Percentiles rank a stretch among this genome's conserved stretches.
Conservation (phyloP, 2,888 invertebrate species). For the Drosophila histrio region DNA sequence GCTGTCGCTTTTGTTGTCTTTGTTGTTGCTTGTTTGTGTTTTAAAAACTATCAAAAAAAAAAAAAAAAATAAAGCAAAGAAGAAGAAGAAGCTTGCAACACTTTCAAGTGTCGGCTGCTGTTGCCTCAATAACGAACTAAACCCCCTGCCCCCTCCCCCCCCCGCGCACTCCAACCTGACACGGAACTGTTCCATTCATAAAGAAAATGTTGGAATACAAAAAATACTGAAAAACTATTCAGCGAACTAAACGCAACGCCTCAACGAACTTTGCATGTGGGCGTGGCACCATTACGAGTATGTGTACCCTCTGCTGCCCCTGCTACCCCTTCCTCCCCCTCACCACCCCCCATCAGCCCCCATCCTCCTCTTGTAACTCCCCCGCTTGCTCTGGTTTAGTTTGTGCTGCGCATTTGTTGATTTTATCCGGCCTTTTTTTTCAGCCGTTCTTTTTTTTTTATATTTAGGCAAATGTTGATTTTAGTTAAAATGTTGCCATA, state of each 20-base stretch:
- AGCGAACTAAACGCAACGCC: conserved; percentile 55
- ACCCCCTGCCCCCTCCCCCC: neutral
- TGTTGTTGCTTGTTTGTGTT: conserved; percentile 50
- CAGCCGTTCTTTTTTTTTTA: neutral
- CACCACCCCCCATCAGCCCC: no score
- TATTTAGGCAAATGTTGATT: conserved; percentile 49
- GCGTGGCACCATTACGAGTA: conserved; percentile 36
- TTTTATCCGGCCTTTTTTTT: conserved; percentile 24
- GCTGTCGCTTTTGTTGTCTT: conserved; percentile 58
- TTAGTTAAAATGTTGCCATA: conserved; percentile 46
- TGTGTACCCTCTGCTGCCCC: no score
- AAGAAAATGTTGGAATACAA: conserved; percentile 15
- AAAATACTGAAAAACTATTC: conserved; percentile 51
- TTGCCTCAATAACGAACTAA: conserved; percentile 60
- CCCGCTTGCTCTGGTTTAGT: conserved; percentile 40
- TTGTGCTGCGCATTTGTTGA: conserved; percentile 55
- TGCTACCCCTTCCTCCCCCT: neutral
- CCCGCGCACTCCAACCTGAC: neutral
- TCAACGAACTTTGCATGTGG: conserved; percentile 37
- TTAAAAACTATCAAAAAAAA: conserved; percentile 46
- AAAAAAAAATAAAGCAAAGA: conserved; percentile 14
- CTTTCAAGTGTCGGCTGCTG: conserved; percentile 61
- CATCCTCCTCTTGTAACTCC: neutral
- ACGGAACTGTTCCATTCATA: conserved; percentile 45
- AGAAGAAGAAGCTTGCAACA: conserved; percentile 55